These are phyloP conservation scores for Pelodytes ibericus DNA, from an alignment of 2,797 vertebrate genomes.

Conservation along the genomic window DNA sequence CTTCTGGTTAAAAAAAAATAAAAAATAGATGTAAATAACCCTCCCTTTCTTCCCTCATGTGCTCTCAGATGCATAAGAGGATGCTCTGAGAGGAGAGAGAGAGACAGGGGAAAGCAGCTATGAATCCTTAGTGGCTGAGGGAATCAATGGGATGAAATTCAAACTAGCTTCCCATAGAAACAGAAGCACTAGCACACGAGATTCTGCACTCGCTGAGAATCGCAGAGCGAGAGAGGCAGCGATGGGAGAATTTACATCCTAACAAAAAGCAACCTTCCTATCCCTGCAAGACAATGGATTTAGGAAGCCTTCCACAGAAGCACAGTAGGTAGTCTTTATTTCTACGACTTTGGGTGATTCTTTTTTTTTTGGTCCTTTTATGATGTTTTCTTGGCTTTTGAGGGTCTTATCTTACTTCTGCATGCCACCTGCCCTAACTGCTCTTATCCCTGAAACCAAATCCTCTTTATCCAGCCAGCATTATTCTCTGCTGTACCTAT, in stretches of 20 bases:
- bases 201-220: conserved; percentile 52
- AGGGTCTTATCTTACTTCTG: conserved; percentile 11
- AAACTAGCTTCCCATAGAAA: conserved; percentile 64
- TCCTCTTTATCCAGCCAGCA: not conserved
- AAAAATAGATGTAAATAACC: conserved; percentile 58
- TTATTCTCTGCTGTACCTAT: not conserved
- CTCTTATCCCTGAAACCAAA: conserved; percentile 22
- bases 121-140: conserved; percentile 66
- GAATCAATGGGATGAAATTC: conserved; percentile 68
- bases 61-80: conserved; percentile 55
- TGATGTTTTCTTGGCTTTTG: conserved; percentile 24
- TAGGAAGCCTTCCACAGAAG: conserved; percentile 75
- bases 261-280: conserved; percentile 43
- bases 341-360: too few relatives aligned
- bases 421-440: conserved; percentile 37
- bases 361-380: too few relatives aligned
- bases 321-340: conserved; percentile 80
- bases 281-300: conserved; percentile 75
- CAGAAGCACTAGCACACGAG: conserved; percentile 51
- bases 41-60: conserved; percentile 58
- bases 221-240: conserved; percentile 57
- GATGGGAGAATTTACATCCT: conserved; percentile 61
- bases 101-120: conserved; percentile 56
- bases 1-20: conserved; percentile 56
- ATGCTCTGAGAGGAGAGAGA: conserved; percentile 32